These are phyloP conservation scores for Protaetia brevitarsis DNA, from an alignment of 1,140 invertebrate genomes.

Conservation along the genomic window DNA sequence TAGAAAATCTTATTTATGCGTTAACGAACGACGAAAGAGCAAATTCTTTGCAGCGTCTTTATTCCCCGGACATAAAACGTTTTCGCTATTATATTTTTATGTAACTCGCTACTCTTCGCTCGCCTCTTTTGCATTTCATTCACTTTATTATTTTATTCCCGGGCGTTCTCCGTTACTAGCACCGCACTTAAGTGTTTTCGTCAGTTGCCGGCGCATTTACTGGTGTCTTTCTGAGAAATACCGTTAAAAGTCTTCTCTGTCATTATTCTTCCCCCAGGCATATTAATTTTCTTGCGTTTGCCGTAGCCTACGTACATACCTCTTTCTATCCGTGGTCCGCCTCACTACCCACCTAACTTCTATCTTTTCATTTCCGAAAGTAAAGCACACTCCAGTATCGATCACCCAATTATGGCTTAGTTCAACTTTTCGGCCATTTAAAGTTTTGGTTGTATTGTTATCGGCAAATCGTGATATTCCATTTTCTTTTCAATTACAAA, in stretches of 20 bases:
- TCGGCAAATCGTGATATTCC: neutral
- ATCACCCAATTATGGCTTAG: neutral
- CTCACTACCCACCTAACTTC: neutral
- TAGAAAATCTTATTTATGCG: too few relatives aligned
- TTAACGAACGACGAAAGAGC: too few relatives aligned
- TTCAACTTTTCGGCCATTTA: neutral
- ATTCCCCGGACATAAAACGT: too few relatives aligned
- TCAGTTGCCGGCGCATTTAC: too few relatives aligned
- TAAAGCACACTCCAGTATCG: neutral
- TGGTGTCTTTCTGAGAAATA: neutral
- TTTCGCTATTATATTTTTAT: too few relatives aligned
- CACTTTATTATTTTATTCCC: too few relatives aligned
- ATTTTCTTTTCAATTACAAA: neutral
- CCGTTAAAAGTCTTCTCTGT: neutral
- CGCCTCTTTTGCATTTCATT: too few relatives aligned
- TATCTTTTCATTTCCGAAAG: neutral
- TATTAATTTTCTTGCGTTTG: neutral
- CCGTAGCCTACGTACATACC: neutral
- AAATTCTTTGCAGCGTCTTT: too few relatives aligned
- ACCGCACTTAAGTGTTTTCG: too few relatives aligned
- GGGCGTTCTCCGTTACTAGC: too few relatives aligned
- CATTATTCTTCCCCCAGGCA: neutral
- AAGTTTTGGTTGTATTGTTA: neutral
- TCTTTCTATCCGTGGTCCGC: neutral
- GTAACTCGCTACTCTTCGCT: too few relatives aligned